Evolutionary conservation across 2,888 invertebrate species (phyloP).

Genomic region (Chymomyza caudatula): DNA sequence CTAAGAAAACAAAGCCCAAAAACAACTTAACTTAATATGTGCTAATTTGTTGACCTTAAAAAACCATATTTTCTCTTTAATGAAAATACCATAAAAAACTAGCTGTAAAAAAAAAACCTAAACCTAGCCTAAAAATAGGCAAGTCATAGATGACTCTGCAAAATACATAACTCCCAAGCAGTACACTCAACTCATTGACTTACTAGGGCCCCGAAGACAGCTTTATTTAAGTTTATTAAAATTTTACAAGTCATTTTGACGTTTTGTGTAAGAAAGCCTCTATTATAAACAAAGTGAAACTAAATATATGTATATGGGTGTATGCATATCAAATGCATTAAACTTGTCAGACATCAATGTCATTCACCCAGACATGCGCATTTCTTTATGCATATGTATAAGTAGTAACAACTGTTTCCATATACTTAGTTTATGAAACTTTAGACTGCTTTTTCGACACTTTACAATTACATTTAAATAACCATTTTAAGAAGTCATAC

Average conservation of each 20-base stretch:
- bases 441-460: background rate
- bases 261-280: background rate
- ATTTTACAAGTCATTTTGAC: background rate
- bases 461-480: background rate
- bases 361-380: background rate
- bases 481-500: background rate
- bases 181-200: background rate
- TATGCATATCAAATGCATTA: background rate
- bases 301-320: background rate
- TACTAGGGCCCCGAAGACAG: background rate
- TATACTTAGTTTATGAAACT: background rate
- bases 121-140: background rate
- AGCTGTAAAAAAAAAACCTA: background rate
- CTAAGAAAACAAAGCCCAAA: background rate
- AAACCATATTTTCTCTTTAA: background rate
- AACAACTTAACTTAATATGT: background rate
- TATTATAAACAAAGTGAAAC: background rate
- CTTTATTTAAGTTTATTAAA: background rate
- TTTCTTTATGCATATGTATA: background rate
- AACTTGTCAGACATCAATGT: background rate
- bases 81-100: background rate
- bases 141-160: background rate
- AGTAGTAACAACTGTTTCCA: background rate
- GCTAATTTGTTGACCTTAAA: background rate
- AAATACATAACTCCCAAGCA: background rate